Evolutionary conservation across 2,888 invertebrate genomes (phyloP).

Genomic region (Zygothrica quintamaculata): DNA sequence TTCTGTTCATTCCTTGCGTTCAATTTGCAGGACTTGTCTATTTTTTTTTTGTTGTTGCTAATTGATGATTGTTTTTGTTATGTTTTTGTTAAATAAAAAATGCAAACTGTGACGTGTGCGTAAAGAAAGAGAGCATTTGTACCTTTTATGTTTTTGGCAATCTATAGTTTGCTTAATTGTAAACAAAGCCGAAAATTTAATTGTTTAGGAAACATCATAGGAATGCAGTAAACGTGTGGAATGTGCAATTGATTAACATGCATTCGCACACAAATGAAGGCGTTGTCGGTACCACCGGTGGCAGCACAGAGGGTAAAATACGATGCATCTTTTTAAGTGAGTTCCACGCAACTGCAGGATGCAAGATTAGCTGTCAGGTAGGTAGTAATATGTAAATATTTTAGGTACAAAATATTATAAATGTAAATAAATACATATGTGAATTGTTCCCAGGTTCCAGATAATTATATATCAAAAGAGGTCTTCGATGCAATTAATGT

Average conservation of each 20-base stretch:
- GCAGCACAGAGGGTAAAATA: conserved; percentile 90
- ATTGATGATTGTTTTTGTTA: no score
- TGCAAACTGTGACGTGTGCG: neutral
- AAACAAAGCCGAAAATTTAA: conserved; percentile 13
- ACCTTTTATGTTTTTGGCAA: conserved; percentile 5
- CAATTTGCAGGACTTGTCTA: no score
- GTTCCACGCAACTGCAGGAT: conserved; percentile 91
- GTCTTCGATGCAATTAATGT: conserved; percentile 96
- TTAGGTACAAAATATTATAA: neutral
- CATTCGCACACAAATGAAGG: conserved; percentile 57
- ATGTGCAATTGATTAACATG: conserved; percentile 44
- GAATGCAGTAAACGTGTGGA: conserved; percentile 34
- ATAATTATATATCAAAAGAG: conserved; percentile 95
- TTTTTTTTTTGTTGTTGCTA: no score
- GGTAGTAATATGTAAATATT: conserved; percentile 13
- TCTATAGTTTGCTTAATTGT: conserved; percentile 6
- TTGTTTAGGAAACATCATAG: conserved; percentile 2
- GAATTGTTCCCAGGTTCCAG: conserved; percentile 95
- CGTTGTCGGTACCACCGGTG: conserved; percentile 85
- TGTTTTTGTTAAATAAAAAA: no score
- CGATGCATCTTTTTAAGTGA: conserved; percentile 92
- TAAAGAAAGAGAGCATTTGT: neutral
- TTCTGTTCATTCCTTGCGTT: no score
- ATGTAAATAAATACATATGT: no score
- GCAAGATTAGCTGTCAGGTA: conserved; percentile 94